Evolutionary conservation across 1,140 invertebrate genomes (phyloP), one percentile per base, ranked within the genome.

Genomic region (Mactra quadrangularis): DNA sequence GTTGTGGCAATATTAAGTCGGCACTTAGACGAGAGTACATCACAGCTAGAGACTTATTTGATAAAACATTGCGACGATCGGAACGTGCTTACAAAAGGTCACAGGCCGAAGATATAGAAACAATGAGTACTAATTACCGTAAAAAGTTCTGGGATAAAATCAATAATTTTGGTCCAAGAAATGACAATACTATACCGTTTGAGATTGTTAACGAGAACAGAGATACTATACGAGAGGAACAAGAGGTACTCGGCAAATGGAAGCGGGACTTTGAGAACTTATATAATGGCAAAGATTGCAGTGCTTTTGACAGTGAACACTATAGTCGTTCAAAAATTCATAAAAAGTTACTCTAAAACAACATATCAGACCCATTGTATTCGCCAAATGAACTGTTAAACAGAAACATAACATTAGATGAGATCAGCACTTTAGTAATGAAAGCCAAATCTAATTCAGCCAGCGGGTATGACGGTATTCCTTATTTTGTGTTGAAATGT

Each of bases 101-200:
- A 6, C 9, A 45, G 41, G 33, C 33, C 22, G 17, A 17, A 3
- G 71, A 75, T 29, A 75, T 75, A 4, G 71, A 75, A 22, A 38
- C 31, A 35, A 59, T 57, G 33, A 22, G 17, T 1, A 45, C 71
- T 6, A 59, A 41, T 4, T 41, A 57, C 71, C 71, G 52, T 31
- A 75, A 60, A 57, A 31, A 75, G 41, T 75, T 75, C 71, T 75
- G 71, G 71, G 53, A 59, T 1, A 57, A 75, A 41, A 75, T 57
- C 1, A 57, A 25, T 17, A 50, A 45, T 29, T 19, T 75, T 0
- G 71, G 71, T 2, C 71, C 71, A 60, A 75, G 53, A 60, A 25
- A 13, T 25, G 38, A 75, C n/a, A 59, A 27, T 11, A 15, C 17
- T 15, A 59, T 75, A 3, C 71, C 71, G 6, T 22, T 57, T 50